A percentile compares a stretch with the other conserved stretches of the same genome.
Evolutionary conservation across 1,140 invertebrate species (phyloP).

Genomic region (Zaprionus tsacasi): DNA sequence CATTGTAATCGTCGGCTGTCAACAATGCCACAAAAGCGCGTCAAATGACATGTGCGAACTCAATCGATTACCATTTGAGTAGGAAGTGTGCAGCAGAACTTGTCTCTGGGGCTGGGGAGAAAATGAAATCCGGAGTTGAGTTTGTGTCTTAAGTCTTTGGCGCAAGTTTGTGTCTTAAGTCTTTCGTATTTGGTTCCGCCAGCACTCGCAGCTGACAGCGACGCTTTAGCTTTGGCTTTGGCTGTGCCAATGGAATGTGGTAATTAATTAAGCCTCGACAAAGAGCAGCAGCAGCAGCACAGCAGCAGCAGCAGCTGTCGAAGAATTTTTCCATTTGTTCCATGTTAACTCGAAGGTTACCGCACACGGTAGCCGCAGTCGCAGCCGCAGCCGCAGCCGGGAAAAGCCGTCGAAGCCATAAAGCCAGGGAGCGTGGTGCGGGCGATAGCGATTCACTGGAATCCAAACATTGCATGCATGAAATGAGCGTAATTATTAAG

Average conservation of each 20-base stretch:
- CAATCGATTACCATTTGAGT: conserved; percentile 72
- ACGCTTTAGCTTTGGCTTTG: conserved; percentile 6
- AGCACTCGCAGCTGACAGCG: conserved; percentile 18
- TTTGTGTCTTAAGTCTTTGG: conserved; percentile 68
- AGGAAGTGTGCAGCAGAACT: conserved; percentile 65
- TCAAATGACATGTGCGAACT: conserved; percentile 82
- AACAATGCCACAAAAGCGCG: conserved; percentile 76
- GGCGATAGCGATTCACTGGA: conserved; percentile 66
- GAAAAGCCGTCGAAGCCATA: not conserved
- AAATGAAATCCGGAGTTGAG: conserved; percentile 22
- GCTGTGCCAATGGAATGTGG: conserved; percentile 64
- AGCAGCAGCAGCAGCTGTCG: conserved; percentile 63
- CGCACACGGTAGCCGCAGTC: conserved; percentile 32
- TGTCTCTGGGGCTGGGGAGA: conserved; percentile 18
- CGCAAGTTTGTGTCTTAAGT: conserved; percentile 71
- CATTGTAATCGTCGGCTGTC: conserved; percentile 72
- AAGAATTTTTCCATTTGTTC: conserved; percentile 80
- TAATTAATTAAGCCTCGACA: conserved; percentile 74
- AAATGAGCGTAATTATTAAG: conserved; percentile 82
- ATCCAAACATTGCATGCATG: conserved; percentile 81
- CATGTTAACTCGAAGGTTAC: conserved; percentile 73
- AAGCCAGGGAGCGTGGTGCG: conserved; percentile 39
- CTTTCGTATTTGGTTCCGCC: conserved; percentile 65
- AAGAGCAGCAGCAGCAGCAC: conserved; percentile 51
- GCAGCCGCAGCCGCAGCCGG: conserved; percentile 6